phyloP scores from a whole-genome alignment of 1,140 invertebrate species.

The Meloidogyne exigua region DNA sequence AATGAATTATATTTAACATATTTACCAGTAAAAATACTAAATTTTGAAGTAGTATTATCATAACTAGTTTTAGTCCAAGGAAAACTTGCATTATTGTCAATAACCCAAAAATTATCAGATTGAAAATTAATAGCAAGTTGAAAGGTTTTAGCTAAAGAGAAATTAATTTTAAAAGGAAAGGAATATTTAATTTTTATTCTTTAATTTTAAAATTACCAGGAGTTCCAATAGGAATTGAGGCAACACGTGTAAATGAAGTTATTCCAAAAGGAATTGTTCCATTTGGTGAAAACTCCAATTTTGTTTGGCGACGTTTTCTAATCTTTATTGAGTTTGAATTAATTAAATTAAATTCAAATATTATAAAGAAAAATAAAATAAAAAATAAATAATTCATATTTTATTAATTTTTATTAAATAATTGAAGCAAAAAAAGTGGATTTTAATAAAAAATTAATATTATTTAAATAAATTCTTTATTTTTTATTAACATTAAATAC shows the following conservation, averaged over 20 bases:
- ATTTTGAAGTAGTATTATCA: background rate
- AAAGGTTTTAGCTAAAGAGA: background rate
- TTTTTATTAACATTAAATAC: background rate
- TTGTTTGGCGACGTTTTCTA: background rate
- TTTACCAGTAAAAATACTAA: background rate
- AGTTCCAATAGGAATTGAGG: background rate
- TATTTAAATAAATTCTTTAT: too few relatives aligned
- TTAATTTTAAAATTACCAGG: background rate
- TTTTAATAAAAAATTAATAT: too few relatives aligned
- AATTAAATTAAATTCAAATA: background rate
- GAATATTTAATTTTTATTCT: background rate
- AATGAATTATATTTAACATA: background rate
- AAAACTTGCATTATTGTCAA: background rate
- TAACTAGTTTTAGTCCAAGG: background rate
- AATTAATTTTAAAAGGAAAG: background rate
- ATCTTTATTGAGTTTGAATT: background rate
- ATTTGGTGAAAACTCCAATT: background rate
- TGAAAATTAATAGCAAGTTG: background rate
- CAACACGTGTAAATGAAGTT: background rate
- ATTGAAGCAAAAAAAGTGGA: too few relatives aligned
- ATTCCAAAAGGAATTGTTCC: background rate
- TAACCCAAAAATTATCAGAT: background rate
- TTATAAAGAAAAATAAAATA: background rate
- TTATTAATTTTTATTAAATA: too few relatives aligned
- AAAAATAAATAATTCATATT: background rate